These are phyloP conservation scores for Diploscapter pachys DNA, from an alignment of 1,140 invertebrate genomes.

Conservation along the genomic window DNA sequence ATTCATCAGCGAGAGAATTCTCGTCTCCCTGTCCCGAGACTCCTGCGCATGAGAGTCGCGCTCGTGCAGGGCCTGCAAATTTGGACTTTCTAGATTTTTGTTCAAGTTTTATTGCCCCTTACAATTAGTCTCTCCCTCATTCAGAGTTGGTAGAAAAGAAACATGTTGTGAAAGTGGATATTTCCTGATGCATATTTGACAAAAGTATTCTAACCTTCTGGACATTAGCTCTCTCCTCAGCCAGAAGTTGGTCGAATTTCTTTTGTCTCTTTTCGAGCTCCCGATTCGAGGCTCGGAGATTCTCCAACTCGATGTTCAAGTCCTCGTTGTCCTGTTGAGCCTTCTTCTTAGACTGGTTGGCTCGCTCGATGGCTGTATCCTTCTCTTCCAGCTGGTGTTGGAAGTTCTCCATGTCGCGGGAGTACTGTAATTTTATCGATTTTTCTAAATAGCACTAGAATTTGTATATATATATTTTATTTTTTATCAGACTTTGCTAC, in stretches of 20 bases:
- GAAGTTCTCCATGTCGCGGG: constrained; percentile 79
- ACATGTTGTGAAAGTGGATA: no score
- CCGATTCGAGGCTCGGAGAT: constrained; percentile 21
- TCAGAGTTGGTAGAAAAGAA: no score
- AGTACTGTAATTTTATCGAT: constrained; percentile 23
- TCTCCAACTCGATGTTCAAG: constrained; percentile 34
- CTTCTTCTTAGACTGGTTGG: constrained; percentile 95
- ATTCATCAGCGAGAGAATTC: constrained; percentile 64
- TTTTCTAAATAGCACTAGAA: no score
- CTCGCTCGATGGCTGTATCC: constrained; percentile 80
- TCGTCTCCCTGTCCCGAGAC: constrained; percentile 90
- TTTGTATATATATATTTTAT: no score
- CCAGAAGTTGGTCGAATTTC: constrained; percentile 91
- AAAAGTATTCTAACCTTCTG: constrained; percentile 70
- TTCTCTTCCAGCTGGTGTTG: constrained; percentile 82
- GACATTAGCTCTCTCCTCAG: constrained; percentile 65
- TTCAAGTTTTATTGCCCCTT: no score
- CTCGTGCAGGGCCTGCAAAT: constrained; percentile 58
- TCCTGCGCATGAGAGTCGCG: constrained; percentile 82
- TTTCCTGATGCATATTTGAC: no score
- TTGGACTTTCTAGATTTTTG: neutral
- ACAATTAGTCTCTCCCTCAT: no score
- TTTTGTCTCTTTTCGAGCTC: constrained; percentile 79
- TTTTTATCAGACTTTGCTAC: no score
- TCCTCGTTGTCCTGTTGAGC: constrained; percentile 75